phyloP scores from a whole-genome alignment of 2,113 vertebrate genomes.

The Alethe castanea region DNA sequence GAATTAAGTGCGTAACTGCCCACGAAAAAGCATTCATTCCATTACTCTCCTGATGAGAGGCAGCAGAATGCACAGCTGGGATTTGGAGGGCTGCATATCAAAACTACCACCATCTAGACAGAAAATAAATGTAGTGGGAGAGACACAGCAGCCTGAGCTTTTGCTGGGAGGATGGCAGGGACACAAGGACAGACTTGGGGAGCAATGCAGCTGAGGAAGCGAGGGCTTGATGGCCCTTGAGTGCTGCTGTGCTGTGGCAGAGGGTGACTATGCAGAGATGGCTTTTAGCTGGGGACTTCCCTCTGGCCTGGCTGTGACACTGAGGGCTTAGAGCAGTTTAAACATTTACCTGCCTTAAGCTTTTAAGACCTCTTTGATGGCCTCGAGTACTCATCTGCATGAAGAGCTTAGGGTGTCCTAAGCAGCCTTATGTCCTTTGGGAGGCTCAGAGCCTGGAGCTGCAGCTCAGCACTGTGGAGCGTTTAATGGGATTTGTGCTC shows the following conservation, averaged over 20 bases:
- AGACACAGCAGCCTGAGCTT: background rate
- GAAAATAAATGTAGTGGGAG: background rate
- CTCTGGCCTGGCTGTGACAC: background rate
- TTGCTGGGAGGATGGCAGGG: background rate
- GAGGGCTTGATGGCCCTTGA: background rate
- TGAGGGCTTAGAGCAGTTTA: slow-evolving; percentile 15
- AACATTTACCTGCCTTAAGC: slow-evolving; percentile 46
- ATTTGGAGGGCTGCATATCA: slow-evolving; percentile 4
- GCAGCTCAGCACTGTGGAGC: background rate
- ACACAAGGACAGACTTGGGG: background rate
- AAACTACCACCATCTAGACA: slow-evolving; percentile 19
- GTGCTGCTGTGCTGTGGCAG: background rate
- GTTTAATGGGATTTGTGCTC: slow-evolving; percentile 18
- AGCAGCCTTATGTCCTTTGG: background rate
- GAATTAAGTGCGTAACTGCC: slow-evolving; percentile 13
- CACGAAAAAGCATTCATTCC: background rate
- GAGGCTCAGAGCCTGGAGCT: background rate
- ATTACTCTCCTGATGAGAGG: background rate
- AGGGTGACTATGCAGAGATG: background rate
- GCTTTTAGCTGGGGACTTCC: background rate
- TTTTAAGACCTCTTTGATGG: slow-evolving; percentile 37
- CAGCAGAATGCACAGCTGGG: background rate
- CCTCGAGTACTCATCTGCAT: slow-evolving; percentile 23
- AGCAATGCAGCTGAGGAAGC: background rate
- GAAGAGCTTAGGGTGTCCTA: slow-evolving; percentile 34